phyloP scores from a whole-genome alignment of 2,797 vertebrate species.

The Garrulus glandarius region DNA sequence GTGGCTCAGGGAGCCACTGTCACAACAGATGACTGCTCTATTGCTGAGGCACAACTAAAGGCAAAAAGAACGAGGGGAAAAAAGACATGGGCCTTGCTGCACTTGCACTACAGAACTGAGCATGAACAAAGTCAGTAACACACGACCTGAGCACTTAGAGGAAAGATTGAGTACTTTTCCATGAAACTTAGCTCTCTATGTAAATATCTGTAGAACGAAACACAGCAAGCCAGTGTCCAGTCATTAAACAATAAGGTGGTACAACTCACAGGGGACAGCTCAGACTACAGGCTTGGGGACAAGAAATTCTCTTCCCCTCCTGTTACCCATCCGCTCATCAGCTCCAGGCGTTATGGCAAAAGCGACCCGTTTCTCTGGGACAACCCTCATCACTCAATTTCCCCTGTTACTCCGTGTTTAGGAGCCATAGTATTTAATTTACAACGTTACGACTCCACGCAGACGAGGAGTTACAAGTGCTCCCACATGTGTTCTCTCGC shows the following conservation, averaged over 20 bases:
- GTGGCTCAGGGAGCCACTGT: neutral
- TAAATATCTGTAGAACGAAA: fast-evolving
- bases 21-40: neutral
- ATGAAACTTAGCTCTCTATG: neutral
- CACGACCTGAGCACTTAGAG: neutral
- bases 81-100: neutral
- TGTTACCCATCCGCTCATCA: fast-evolving
- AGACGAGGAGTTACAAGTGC: neutral
- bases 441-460: neutral
- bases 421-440: neutral
- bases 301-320: neutral
- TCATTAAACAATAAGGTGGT: neutral
- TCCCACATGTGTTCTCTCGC: neutral
- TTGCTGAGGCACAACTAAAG: neutral
- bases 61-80: neutral
- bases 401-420: neutral
- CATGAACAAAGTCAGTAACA: neutral
- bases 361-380: neutral
- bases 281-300: neutral
- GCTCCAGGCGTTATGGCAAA: neutral
- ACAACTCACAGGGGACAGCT: neutral
- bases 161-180: neutral
- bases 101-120: neutral
- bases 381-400: neutral
- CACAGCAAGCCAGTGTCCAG: neutral